phyloP scores from a whole-genome alignment of 2,888 invertebrate genomes.

The Chrysomela aeneicollis region DNA sequence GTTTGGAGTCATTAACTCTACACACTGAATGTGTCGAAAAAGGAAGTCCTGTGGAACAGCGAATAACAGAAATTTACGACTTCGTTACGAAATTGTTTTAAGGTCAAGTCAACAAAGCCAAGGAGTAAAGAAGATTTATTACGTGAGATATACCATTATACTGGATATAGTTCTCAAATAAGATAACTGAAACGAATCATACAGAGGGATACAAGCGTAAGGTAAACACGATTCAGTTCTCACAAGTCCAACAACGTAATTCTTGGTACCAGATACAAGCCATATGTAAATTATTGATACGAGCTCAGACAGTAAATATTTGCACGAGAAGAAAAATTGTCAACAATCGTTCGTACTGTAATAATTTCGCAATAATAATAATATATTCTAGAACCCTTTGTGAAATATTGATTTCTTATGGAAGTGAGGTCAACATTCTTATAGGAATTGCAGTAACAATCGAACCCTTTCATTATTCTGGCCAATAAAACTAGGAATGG shows the following conservation, averaged over 20 bases:
- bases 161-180: slow-evolving; percentile 31
- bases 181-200: slow-evolving; percentile 29
- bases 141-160: slow-evolving; percentile 13
- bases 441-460: background rate
- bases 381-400: background rate
- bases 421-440: background rate
- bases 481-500: background rate
- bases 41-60: slow-evolving; percentile 1
- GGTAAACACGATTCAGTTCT: slow-evolving; percentile 33
- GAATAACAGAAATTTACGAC: background rate
- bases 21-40: background rate
- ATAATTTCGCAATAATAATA: slow-evolving; percentile 18
- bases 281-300: slow-evolving; percentile 29
- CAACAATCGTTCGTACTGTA: slow-evolving; percentile 20
- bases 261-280: slow-evolving; percentile 17
- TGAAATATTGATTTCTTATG: slow-evolving; percentile 1
- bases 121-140: background rate
- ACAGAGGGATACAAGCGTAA: slow-evolving; percentile 24
- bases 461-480: background rate
- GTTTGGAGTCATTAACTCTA: background rate
- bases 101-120: slow-evolving; percentile 6
- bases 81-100: background rate
- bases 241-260: slow-evolving; percentile 28
- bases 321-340: slow-evolving; percentile 19
- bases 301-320: slow-evolving; percentile 38